phyloP scores from a whole-genome alignment of 2,797 vertebrate species.

The Myotis findleyi region DNA sequence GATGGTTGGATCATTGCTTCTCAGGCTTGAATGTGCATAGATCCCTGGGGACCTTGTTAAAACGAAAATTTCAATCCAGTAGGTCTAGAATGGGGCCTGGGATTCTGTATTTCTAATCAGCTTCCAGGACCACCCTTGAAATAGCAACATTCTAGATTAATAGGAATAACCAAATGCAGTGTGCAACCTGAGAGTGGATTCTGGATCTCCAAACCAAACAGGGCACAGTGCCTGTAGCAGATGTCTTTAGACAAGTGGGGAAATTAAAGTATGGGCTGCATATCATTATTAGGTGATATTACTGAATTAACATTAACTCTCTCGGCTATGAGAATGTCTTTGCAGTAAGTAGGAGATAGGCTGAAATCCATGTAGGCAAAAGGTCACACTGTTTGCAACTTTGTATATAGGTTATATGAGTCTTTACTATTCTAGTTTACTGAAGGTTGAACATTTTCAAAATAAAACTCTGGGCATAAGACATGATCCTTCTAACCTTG shows the following conservation, averaged over 20 bases:
- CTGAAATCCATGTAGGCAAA: background rate
- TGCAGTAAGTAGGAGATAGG: background rate
- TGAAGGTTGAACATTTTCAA: background rate
- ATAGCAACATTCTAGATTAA: background rate
- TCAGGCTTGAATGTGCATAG: background rate
- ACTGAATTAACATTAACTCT: background rate
- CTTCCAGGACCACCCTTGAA: background rate
- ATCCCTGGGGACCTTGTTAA: background rate
- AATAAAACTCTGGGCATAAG: background rate
- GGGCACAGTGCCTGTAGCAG: background rate
- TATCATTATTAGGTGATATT: background rate
- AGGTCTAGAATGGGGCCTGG: background rate
- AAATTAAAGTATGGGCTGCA: background rate
- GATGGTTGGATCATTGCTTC: background rate
- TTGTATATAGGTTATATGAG: background rate
- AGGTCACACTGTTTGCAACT: background rate
- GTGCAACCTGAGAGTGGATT: background rate
- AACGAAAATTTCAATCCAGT: background rate
- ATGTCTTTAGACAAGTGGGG: background rate
- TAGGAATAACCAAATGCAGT: background rate
- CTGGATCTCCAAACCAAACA: background rate
- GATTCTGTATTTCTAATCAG: constrained; percentile 20
- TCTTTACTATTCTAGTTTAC: background rate
- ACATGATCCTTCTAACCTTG: background rate
- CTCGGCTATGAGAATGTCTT: background rate